Conservation (phyloP, 2,113 vertebrate genomes). For the Oxygymnocypris stewartii region DNA sequence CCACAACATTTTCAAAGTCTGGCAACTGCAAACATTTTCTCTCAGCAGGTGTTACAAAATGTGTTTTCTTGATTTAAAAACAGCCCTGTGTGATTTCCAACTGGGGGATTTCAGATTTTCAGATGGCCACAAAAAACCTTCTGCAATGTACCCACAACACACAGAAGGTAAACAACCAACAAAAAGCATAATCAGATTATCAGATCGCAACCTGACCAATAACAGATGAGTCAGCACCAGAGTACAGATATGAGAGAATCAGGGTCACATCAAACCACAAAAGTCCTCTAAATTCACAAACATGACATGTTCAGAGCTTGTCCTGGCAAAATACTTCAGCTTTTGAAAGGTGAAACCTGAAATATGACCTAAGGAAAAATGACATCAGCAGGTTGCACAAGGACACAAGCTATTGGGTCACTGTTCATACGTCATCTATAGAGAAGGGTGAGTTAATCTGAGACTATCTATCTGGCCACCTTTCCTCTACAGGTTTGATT, state of each 20-base stretch:
- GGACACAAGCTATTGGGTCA: background rate
- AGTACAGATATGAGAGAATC: conserved; percentile 43
- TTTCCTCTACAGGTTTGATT: background rate
- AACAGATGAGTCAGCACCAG: conserved; percentile 8
- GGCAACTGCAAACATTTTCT: conserved; percentile 8
- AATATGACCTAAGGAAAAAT: background rate
- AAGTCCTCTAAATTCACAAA: background rate
- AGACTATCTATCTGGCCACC: background rate
- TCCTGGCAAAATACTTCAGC: background rate
- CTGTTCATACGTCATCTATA: background rate
- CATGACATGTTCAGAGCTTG: background rate
- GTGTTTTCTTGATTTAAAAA: conserved; percentile 19
- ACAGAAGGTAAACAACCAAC: background rate
- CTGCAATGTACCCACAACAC: conserved; percentile 6
- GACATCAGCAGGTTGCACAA: background rate
- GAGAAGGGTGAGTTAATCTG: background rate
- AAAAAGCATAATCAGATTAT: background rate
- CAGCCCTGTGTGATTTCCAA: conserved; percentile 50
- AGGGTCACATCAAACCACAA: conserved; percentile 32
- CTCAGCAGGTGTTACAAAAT: conserved; percentile 38
- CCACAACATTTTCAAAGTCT: background rate
- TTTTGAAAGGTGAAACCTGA: background rate
- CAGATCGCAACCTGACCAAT: background rate
- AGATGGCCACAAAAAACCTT: conserved; percentile 32
- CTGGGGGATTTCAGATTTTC: conserved; percentile 43